Evolutionary conservation across 2,797 vertebrate genomes (phyloP).

Genomic region (Acestrorhynchus altus): DNA sequence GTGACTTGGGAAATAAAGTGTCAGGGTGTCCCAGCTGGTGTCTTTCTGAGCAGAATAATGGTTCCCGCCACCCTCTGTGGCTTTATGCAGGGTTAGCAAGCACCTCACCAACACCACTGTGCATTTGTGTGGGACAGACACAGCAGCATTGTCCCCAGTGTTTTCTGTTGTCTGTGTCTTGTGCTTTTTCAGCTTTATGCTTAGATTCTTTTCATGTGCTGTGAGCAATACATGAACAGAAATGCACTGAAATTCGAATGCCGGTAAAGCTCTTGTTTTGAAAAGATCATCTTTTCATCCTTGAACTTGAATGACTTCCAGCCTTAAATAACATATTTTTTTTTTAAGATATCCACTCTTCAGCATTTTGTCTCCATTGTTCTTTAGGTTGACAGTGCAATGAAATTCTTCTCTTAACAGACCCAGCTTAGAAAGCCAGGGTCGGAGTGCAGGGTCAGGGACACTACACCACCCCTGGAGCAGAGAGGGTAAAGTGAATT

Average conservation of each 20-base stretch:
- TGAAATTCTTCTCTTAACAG: too few species aligned
- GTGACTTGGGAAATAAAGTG: constrained; percentile 28
- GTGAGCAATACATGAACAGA: neutral
- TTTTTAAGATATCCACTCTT: neutral
- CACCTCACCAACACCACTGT: constrained; percentile 23
- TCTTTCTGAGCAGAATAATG: constrained; percentile 35
- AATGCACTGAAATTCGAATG: constrained; percentile 15
- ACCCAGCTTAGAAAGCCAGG: too few species aligned
- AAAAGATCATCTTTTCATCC: constrained; percentile 14
- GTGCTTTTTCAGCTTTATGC: neutral
- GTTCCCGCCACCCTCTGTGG: constrained; percentile 26
- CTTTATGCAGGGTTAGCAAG: constrained; percentile 21
- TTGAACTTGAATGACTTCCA: neutral
- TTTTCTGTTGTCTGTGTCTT: constrained; percentile 27
- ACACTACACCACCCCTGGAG: too few species aligned
- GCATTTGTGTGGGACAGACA: constrained; percentile 13
- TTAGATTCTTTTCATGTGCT: constrained; percentile 7
- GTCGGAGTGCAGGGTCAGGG: too few species aligned
- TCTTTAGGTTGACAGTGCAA: neutral
- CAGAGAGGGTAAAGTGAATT: too few species aligned
- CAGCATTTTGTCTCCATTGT: neutral
- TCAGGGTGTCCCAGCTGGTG: constrained; percentile 37
- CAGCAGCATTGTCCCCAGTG: constrained; percentile 4
- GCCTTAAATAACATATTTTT: neutral
- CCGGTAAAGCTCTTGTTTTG: neutral